Percentiles rank a stretch among this genome's conserved stretches.
These are phyloP conservation scores for Eurytemora carolleeae DNA, from an alignment of 1,140 invertebrate species.

Conservation along the genomic window DNA sequence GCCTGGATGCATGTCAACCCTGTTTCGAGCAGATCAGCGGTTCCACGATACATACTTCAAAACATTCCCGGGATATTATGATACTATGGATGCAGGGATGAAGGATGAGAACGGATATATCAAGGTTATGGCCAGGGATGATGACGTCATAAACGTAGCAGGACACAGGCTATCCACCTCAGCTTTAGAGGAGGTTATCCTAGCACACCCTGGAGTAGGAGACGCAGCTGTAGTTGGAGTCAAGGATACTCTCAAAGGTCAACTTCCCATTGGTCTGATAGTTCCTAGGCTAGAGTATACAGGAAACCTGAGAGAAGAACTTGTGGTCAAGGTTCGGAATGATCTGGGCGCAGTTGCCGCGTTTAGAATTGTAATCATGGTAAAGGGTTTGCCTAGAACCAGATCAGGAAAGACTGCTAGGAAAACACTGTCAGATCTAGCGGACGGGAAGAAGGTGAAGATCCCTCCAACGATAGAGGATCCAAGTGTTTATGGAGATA, in stretches of 20 bases:
- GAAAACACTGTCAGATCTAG: constrained; percentile 62
- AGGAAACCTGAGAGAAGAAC: constrained; percentile 21
- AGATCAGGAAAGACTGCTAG: constrained; percentile 57
- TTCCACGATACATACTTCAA: constrained; percentile 61
- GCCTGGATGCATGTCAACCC: constrained; percentile 58
- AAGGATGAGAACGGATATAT: constrained; percentile 61
- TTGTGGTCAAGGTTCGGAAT: constrained; percentile 28
- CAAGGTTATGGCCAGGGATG: constrained; percentile 57
- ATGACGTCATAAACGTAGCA: constrained; percentile 90
- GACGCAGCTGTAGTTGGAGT: constrained; percentile 73
- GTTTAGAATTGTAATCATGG: constrained; percentile 50
- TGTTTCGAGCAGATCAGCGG: constrained; percentile 58
- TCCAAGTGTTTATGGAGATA: constrained; percentile 37
- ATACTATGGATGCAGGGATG: constrained; percentile 83
- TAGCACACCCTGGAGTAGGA: constrained; percentile 54
- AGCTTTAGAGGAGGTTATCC: constrained; percentile 65
- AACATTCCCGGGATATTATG: constrained; percentile 68
- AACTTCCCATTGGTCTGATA: constrained; percentile 67
- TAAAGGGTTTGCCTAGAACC: constrained; percentile 54
- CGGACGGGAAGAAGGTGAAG: constrained; percentile 51
- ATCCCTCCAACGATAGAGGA: constrained; percentile 73
- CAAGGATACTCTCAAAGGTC: constrained; percentile 65
- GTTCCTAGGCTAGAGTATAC: constrained; percentile 38
- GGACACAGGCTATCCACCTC: constrained; percentile 71
- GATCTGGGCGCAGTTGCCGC: constrained; percentile 70